Evolutionary conservation across 1,140 invertebrate genomes (phyloP).

Genomic region (Oncopeltus fasciatus): DNA sequence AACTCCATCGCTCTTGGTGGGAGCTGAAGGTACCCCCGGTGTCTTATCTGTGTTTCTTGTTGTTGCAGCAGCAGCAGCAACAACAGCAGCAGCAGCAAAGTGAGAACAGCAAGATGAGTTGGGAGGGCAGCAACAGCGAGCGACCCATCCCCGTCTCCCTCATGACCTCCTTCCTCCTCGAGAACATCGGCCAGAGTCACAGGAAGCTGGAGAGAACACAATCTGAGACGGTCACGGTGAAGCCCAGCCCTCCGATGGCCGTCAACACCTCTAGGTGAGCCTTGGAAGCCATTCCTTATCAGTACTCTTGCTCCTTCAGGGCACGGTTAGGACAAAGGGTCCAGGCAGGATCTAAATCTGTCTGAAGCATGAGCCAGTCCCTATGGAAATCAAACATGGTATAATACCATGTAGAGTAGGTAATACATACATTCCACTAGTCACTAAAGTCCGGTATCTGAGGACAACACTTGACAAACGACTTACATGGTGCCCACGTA

Average conservation of each 20-base stretch:
- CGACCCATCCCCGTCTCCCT: conserved; percentile 7
- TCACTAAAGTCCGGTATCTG: too few species aligned
- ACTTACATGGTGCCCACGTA: too few species aligned
- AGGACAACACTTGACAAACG: too few species aligned
- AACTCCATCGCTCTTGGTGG: background rate
- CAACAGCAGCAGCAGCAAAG: background rate
- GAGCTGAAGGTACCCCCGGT: background rate
- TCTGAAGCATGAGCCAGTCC: too few species aligned
- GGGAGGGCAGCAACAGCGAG: conserved; percentile 1
- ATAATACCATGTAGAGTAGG: too few species aligned
- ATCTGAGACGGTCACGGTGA: conserved; percentile 47
- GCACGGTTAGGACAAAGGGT: too few species aligned
- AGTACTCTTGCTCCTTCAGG: too few species aligned
- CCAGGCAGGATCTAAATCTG: too few species aligned
- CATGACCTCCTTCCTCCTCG: conserved; percentile 14
- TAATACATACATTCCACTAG: too few species aligned
- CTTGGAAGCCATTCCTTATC: too few species aligned
- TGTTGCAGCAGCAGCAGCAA: background rate
- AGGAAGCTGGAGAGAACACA: conserved; percentile 66
- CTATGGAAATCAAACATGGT: too few species aligned
- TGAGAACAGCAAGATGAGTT: conserved; percentile 4
- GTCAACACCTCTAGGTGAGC: conserved; percentile 40
- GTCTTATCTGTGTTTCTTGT: background rate
- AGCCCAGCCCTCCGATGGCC: conserved; percentile 31
- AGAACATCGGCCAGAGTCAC: conserved; percentile 35